Evolutionary conservation across 2,113 vertebrate species (phyloP).

Genomic region (Cinclus cinclus): DNA sequence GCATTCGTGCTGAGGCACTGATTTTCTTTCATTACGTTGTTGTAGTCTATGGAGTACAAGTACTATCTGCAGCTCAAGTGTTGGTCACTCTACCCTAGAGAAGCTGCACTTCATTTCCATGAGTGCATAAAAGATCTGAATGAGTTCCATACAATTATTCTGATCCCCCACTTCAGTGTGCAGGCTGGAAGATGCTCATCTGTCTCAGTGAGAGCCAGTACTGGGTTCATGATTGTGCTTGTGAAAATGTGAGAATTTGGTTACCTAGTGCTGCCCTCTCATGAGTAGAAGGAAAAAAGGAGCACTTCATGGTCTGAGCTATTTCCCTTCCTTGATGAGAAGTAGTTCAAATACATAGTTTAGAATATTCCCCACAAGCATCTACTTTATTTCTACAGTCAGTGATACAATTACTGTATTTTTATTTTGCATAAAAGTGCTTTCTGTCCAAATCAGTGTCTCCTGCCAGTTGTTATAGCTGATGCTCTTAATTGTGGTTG

Average conservation of each 20-base stretch:
- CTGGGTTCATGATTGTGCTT: background rate
- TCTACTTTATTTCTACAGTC: background rate
- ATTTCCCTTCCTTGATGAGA: background rate
- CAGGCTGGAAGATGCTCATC: background rate
- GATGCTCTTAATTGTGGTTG: background rate
- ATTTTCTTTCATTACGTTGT: background rate
- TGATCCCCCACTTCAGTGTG: background rate
- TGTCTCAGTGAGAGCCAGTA: background rate
- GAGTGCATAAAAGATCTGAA: background rate
- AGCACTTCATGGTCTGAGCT: background rate
- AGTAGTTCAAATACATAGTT: background rate
- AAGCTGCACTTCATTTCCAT: background rate
- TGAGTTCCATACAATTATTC: background rate
- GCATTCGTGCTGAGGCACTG: background rate
- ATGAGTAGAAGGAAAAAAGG: background rate
- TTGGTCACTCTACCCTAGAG: background rate
- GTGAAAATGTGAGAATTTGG: background rate
- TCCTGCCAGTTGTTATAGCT: slow-evolving; percentile 48
- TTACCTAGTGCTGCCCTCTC: background rate
- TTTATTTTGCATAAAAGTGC: background rate
- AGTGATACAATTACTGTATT: background rate
- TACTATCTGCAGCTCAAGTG: background rate
- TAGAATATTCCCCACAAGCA: background rate
- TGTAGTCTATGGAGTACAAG: background rate
- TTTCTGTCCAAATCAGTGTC: slow-evolving; percentile 9